These are phyloP conservation scores for Puma concolor DNA, from an alignment of 2,113 vertebrate genomes.

Conservation along the genomic window DNA sequence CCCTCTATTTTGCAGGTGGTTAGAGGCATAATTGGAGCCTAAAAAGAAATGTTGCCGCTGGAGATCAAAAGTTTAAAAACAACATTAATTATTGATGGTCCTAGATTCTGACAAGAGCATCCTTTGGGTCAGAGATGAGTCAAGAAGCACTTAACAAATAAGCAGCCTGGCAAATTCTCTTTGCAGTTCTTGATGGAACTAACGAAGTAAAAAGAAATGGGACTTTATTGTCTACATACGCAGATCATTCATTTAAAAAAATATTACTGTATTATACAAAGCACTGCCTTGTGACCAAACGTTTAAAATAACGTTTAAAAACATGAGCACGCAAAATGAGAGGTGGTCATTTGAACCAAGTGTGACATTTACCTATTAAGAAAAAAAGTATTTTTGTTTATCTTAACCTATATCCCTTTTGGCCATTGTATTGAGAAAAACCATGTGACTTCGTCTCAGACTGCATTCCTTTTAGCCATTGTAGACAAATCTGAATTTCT, in stretches of 20 bases:
- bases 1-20: neutral
- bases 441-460: conserved; percentile 69
- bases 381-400: conserved; percentile 58
- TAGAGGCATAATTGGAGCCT: conserved; percentile 1
- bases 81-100: conserved; percentile 42
- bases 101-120: conserved; percentile 7
- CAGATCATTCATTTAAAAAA: conserved; percentile 74
- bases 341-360: neutral
- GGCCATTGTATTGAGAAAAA: conserved; percentile 60
- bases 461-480: conserved; percentile 76
- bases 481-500: conserved; percentile 78
- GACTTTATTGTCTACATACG: conserved; percentile 46
- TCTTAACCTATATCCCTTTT: conserved; percentile 76
- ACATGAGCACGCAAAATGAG: conserved; percentile 44
- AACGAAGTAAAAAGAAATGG: conserved; percentile 2
- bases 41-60: conserved; percentile 10
- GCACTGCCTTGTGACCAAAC: conserved; percentile 63
- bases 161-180: conserved; percentile 33
- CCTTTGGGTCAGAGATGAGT: conserved; percentile 47
- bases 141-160: conserved; percentile 40
- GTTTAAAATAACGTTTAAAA: conserved; percentile 62
- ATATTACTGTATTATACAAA: conserved; percentile 66
- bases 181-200: conserved; percentile 37
- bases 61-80: conserved; percentile 65
- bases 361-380: neutral